Conservation (phyloP, 92 coral and sea anemone species). For the Palythoa grandiflora region DNA sequence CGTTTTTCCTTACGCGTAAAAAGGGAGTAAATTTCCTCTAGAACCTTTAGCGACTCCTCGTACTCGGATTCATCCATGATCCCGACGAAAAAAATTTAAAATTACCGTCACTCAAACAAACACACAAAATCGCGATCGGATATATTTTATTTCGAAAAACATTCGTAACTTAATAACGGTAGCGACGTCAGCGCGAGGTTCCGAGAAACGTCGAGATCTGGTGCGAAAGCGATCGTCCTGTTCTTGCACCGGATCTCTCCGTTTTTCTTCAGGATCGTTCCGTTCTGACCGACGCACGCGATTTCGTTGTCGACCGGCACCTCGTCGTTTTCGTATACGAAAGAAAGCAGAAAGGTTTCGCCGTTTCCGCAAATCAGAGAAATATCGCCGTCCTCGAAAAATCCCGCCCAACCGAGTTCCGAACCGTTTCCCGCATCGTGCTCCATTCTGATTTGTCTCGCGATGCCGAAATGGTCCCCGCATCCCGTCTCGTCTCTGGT, state of each 20-base stretch:
- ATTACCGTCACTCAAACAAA: background rate
- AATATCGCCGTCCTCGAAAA: background rate
- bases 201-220: background rate
- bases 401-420: background rate
- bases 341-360: background rate
- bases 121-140: too few species aligned
- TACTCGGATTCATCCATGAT: background rate
- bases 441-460: background rate
- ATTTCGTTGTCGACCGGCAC: background rate
- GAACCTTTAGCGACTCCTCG: background rate
- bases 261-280: background rate
- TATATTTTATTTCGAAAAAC: background rate
- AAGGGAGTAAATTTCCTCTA: background rate
- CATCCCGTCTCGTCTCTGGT: background rate
- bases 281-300: background rate
- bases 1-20: background rate
- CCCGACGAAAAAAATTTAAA: too few species aligned
- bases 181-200: background rate
- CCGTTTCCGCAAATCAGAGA: background rate
- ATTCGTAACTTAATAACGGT: background rate
- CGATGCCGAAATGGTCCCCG: background rate
- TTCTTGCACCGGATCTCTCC: background rate
- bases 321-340: background rate
- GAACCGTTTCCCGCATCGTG: background rate
- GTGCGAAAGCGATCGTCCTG: background rate